Base-by-base conservation (phyloP, 2,888 invertebrate genomes). In the Sympetrum striolatum region DNA sequence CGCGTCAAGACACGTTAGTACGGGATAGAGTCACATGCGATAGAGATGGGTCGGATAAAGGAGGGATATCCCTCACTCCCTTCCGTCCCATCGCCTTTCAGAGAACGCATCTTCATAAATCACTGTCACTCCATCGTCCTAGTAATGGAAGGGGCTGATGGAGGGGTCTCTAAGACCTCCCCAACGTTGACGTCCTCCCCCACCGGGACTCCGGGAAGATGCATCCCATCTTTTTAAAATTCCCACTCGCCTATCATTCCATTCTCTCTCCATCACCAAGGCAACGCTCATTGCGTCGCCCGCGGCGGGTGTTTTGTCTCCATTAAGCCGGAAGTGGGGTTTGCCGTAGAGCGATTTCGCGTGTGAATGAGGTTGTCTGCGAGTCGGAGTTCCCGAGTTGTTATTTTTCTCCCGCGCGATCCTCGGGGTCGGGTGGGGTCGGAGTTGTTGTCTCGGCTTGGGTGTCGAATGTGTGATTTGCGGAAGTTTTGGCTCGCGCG, bases 21-120 rank as follows among this genome's bases (percentile, higher is more conserved):
- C 25, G 73, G 31, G 73, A 73, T 14, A 73, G 73, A 73, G 73
- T 31, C 25, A 73, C 25, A 73, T 10, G 31, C 3, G 53, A 82
- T 53, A 37, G 37, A 60, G 86, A 22, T 35, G 60, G 35, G 22
- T 44, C 48, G 22, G 58, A 86, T 31, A 58, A 31, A 25, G 25
- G 73, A 73, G 73, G 73, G 73, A 73, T 31, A 3, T 73, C 64
- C 64, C 60, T 60, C 22, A n/a, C 64, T 64, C 64, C n/a, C 64
- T n/a, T n/a, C 22, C 64, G 25, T 31, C 31, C n/a, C 31, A 6
- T 31, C 73, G 73, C 73, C 73, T 73, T 73, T 73, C 73, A 73
- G 73, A 86, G 86, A 60, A 86, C 86, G 86, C 86, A 86, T 86
- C 86, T 86, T 86, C 86, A 86, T 86, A 86, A 86, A 86, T 86